Conservation (phyloP, 2,888 invertebrate species). For the Standfussiana lucernea region DNA sequence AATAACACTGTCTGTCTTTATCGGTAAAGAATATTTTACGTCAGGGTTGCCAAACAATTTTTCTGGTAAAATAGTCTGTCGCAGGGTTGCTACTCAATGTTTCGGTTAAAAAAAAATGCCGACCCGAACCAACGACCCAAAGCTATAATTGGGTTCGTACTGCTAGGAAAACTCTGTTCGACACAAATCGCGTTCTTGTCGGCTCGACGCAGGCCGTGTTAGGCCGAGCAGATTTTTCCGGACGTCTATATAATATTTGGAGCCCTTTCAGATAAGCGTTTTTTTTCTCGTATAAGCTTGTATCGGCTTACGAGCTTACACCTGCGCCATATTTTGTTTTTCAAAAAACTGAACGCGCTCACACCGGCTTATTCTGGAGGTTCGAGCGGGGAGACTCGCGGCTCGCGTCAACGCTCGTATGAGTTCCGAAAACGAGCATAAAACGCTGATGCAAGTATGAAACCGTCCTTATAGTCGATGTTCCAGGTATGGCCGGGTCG, state of each 20-base stretch:
- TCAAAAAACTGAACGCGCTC: not conserved
- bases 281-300: not conserved
- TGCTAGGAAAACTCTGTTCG: not conserved
- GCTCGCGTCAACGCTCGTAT: not conserved
- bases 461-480: not conserved
- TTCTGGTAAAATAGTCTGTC: too few species aligned
- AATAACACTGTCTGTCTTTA: constrained; percentile 53
- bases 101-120: too few species aligned
- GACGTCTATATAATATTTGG: not conserved
- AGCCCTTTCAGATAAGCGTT: not conserved
- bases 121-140: not conserved
- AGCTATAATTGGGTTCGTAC: not conserved
- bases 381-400: not conserved
- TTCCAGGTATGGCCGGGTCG: not conserved
- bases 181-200: not conserved
- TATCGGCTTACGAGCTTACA: not conserved
- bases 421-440: not conserved
- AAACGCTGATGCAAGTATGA: not conserved
- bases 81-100: too few species aligned
- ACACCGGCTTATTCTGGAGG: not conserved
- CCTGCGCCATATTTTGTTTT: not conserved
- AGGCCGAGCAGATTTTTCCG: not conserved
- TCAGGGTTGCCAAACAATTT: constrained; percentile 2
- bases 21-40: constrained; percentile 63
- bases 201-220: not conserved